Base-by-base conservation (phyloP, 2,888 invertebrate species). In the Carpatolechia fugitivella region DNA sequence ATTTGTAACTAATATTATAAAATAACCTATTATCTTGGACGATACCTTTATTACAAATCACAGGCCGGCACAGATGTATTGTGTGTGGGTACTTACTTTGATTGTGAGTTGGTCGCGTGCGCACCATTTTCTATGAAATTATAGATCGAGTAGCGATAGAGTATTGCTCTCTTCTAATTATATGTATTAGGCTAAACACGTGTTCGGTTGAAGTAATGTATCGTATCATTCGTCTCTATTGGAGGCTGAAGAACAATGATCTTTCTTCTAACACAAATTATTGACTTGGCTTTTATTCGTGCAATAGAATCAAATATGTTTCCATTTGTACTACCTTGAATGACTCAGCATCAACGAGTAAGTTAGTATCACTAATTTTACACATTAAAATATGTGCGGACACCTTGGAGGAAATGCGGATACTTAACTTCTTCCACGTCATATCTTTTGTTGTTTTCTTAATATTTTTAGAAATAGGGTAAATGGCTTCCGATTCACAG, bases 121-220 rank as follows among this genome's bases (percentile, higher is more conserved):
- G 69, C 72, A 70, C 68, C 63, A 66, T 73, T 70, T 65, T 69
- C 55, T 57, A 63, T 60, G 69, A 72, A 77, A 72, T 73, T 74
- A 70, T 68, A 73, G 66, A 68, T 68, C 13, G 68, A 69, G 69
- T 72, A 62, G 59, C 62, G 72, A 66, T 50, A 20, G 36, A 14
- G 33, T 36, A 53, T 36, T 46, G 33, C 18, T 40, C 35, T 49
- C 20, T 70, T 74, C 69, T 85, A 84, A 86, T 86, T 85, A 82
- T 81, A 82, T 72, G 69, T 65, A 85, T 86, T 78, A 76, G 64
- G 59, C 57, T 74, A 80, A 78, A 74, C 83, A 80, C 84, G 84
- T 78, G 83, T 79, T 76, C 29, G 20, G 24, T 44, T 4, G 24
- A 38, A 14, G 16, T 29, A 44, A 29, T 29, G 29, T 44, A 29